Evolutionary conservation across 2,113 vertebrate genomes (phyloP).

Genomic region (Motacilla tschutschensis): DNA sequence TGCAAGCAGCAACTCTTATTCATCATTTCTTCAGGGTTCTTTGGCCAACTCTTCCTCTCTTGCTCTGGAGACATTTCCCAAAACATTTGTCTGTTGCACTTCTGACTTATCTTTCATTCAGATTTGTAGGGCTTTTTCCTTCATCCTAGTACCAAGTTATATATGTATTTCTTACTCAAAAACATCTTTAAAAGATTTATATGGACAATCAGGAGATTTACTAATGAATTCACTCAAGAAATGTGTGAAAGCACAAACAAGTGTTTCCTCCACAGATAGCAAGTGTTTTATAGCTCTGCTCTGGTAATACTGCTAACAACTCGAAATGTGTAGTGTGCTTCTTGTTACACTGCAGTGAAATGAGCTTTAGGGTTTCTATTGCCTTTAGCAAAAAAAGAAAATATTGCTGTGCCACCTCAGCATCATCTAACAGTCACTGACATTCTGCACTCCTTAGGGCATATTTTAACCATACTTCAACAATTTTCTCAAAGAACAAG

Average conservation of each 20-base stretch:
- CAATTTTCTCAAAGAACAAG: background rate
- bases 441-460: background rate
- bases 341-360: background rate
- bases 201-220: background rate
- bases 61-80: background rate
- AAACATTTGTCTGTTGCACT: background rate
- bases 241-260: background rate
- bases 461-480: background rate
- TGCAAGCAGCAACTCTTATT: constrained; percentile 49
- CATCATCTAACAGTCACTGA: background rate
- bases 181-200: background rate
- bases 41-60: constrained; percentile 19
- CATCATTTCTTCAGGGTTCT: constrained; percentile 18
- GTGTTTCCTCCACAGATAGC: background rate
- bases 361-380: background rate
- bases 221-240: background rate
- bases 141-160: background rate
- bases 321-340: background rate
- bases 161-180: background rate
- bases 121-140: background rate
- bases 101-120: background rate
- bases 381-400: background rate
- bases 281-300: background rate
- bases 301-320: background rate
- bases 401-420: background rate